A percentile compares a stretch with the other conserved stretches of the same genome.
phyloP scores from a whole-genome alignment of 2,797 vertebrate genomes.

The Acrocephalus scirpaceus region DNA sequence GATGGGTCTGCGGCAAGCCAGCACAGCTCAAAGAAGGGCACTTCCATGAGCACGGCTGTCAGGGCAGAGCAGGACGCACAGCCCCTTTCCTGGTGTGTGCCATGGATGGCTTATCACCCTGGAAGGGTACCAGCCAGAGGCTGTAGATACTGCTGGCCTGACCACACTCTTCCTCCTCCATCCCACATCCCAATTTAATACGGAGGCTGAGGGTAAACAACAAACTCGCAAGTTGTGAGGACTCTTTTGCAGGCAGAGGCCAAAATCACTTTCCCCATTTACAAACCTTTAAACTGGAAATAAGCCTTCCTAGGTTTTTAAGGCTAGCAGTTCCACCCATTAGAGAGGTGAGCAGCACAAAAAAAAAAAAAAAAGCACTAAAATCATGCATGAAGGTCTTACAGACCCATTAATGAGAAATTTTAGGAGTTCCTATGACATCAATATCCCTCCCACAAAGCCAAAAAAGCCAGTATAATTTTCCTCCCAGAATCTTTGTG shows the following conservation, averaged over 20 bases:
- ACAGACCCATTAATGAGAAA: background rate
- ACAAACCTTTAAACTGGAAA: background rate
- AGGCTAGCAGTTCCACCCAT: background rate
- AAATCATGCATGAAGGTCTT: background rate
- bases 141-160: background rate
- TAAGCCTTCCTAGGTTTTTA: background rate
- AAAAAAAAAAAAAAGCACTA: no score
- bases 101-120: background rate
- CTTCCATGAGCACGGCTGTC: accelerated
- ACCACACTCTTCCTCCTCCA: background rate
- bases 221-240: background rate
- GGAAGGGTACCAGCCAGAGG: background rate
- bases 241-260: background rate
- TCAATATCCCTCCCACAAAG: background rate
- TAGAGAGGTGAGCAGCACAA: background rate
- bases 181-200: background rate
- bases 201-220: accelerated
- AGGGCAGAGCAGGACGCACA: background rate
- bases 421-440: background rate
- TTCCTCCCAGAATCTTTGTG: background rate
- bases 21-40: background rate
- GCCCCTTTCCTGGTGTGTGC: background rate
- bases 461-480: background rate
- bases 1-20: background rate
- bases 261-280: background rate